Evolutionary conservation across 2,888 invertebrate species (phyloP).

Genomic region (Meteorus cinctellus): DNA sequence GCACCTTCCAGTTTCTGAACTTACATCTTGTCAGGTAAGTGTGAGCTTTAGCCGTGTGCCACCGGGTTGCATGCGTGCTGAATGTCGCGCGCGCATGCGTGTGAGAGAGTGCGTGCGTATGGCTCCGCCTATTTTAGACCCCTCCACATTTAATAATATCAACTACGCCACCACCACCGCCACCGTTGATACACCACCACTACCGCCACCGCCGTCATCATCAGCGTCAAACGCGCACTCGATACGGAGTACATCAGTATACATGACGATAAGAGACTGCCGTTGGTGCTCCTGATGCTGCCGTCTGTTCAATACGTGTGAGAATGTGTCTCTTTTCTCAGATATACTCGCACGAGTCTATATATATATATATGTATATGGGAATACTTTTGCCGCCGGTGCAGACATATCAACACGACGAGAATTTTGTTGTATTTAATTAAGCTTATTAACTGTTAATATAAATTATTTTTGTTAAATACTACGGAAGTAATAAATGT

Average conservation of each 20-base stretch:
- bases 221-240: not conserved
- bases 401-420: too few relatives aligned
- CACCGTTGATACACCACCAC: not conserved
- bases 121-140: conserved; percentile 56
- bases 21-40: conserved; percentile 73
- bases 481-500: too few relatives aligned
- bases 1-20: conserved; percentile 72
- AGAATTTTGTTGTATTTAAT: too few relatives aligned
- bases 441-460: too few relatives aligned
- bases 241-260: not conserved
- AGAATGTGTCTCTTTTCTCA: not conserved
- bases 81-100: conserved; percentile 43
- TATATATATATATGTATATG: too few relatives aligned
- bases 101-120: conserved; percentile 77
- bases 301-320: not conserved
- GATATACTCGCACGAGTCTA: too few relatives aligned
- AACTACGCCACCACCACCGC: conserved; percentile 49
- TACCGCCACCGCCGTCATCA: not conserved
- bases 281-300: not conserved
- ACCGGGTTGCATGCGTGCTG: conserved; percentile 49
- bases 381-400: too few relatives aligned
- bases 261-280: conserved; percentile 1
- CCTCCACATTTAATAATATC: conserved; percentile 41
- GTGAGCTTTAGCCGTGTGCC: conserved; percentile 65
- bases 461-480: too few relatives aligned